Evolutionary conservation across 2,888 invertebrate species (phyloP).

Genomic region (Scelioninae gen. 1): DNA sequence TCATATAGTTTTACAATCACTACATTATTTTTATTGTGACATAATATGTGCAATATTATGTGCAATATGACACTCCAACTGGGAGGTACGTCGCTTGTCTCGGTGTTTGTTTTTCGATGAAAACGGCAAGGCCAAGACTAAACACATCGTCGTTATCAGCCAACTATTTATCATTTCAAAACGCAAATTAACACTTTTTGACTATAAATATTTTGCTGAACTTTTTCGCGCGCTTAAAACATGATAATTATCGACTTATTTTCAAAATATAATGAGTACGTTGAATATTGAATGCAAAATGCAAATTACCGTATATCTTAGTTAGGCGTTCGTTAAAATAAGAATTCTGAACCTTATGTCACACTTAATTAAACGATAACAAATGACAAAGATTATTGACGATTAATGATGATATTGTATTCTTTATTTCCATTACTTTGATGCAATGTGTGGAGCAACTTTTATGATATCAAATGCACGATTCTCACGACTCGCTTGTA

Average conservation of each 20-base stretch:
- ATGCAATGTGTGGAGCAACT: constrained; percentile 23
- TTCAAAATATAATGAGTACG: background rate
- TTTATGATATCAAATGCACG: constrained; percentile 60
- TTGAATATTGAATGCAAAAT: constrained; percentile 5
- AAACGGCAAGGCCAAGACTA: constrained; percentile 13
- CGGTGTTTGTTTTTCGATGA: constrained; percentile 17
- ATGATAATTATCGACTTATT: constrained; percentile 5
- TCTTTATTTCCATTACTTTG: constrained; percentile 24
- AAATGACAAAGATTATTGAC: constrained; percentile 43
- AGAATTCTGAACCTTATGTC: constrained; percentile 17
- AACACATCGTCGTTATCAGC: constrained; percentile 23
- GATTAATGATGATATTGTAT: constrained; percentile 43
- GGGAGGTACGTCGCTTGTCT: constrained; percentile 11
- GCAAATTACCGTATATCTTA: constrained; percentile 12
- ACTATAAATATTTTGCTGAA: constrained; percentile 7
- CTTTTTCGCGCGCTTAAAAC: background rate
- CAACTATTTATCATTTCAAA: constrained; percentile 15
- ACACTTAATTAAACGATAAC: constrained; percentile 48
- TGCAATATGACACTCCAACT: constrained; percentile 21
- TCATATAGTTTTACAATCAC: no score
- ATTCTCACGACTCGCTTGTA: constrained; percentile 57
- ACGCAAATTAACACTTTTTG: constrained; percentile 24
- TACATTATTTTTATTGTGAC: no score
- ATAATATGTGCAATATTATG: no score
- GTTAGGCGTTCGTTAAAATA: background rate